phyloP scores from a whole-genome alignment of 2,888 invertebrate species.

The Dione juno region DNA sequence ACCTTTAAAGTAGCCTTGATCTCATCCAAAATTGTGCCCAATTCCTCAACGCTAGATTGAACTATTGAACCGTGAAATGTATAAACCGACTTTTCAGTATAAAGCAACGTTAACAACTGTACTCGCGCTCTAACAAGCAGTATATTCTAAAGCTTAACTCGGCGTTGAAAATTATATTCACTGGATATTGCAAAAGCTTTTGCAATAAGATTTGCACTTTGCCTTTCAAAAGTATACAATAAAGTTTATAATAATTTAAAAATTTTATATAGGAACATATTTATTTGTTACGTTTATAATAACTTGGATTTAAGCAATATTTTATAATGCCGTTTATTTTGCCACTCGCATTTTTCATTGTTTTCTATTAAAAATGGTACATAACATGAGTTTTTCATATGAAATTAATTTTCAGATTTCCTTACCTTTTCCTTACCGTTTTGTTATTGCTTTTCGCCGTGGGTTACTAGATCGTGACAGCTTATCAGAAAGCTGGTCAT shows the following conservation, averaged over 20 bases:
- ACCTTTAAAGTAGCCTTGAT: background rate
- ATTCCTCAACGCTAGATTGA: slow-evolving; percentile 6
- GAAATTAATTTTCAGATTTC: no score
- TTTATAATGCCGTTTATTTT: no score
- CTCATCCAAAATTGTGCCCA: background rate
- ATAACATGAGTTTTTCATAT: no score
- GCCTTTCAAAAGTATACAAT: slow-evolving; percentile 18
- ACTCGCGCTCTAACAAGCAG: slow-evolving; percentile 19
- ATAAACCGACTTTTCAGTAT: slow-evolving; percentile 9
- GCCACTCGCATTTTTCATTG: no score
- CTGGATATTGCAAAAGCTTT: slow-evolving; percentile 24
- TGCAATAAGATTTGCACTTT: slow-evolving; percentile 26
- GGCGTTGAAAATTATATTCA: slow-evolving; percentile 23
- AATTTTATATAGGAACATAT: background rate
- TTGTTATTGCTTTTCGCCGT: no score
- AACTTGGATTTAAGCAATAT: no score
- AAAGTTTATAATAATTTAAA: background rate
- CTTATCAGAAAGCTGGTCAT: no score
- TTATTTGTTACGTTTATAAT: background rate
- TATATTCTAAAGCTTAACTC: slow-evolving; percentile 23
- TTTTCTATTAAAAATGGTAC: no score
- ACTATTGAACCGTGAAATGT: slow-evolving; percentile 11
- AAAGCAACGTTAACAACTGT: slow-evolving; percentile 22
- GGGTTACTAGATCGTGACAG: no score
- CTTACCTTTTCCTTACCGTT: no score